phyloP scores from a whole-genome alignment of 2,888 invertebrate genomes.

The Drosophila prolongata region DNA sequence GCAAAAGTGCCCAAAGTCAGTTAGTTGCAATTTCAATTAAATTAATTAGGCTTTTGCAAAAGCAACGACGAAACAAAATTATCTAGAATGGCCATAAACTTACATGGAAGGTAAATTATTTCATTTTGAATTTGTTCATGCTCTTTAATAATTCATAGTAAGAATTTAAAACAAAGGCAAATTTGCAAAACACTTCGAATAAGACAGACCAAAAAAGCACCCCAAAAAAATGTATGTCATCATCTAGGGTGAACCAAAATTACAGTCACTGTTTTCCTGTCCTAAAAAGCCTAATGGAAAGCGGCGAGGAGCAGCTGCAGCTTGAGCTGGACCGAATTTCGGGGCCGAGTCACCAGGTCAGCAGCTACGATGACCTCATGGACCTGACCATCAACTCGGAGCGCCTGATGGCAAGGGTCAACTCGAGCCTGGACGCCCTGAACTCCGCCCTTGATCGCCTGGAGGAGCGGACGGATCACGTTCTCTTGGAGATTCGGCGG shows the following conservation, averaged over 20 bases:
- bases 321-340: neutral
- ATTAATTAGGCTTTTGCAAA: constrained; percentile 4
- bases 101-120: no score
- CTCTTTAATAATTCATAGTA: no score
- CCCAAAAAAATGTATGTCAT: neutral
- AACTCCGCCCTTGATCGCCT: constrained; percentile 50
- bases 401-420: constrained; percentile 38
- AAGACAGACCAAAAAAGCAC: neutral
- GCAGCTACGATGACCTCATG: neutral
- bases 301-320: constrained; percentile 3
- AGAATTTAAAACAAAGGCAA: neutral
- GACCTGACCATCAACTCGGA: constrained; percentile 8
- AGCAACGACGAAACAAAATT: neutral
- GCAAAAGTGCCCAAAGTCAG: constrained; percentile 6
- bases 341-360: neutral
- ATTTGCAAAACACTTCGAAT: constrained; percentile 6
- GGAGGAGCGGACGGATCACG: constrained; percentile 48
- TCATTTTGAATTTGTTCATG: no score
- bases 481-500: constrained; percentile 25
- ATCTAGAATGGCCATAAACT: no score
- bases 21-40: constrained; percentile 8
- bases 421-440: constrained; percentile 35
- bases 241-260: neutral
- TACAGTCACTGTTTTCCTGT: neutral
- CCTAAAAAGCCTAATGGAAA: constrained; percentile 8